Base-by-base conservation (phyloP, 2,888 invertebrate genomes). In the Sarcophaga subvicina region DNA sequence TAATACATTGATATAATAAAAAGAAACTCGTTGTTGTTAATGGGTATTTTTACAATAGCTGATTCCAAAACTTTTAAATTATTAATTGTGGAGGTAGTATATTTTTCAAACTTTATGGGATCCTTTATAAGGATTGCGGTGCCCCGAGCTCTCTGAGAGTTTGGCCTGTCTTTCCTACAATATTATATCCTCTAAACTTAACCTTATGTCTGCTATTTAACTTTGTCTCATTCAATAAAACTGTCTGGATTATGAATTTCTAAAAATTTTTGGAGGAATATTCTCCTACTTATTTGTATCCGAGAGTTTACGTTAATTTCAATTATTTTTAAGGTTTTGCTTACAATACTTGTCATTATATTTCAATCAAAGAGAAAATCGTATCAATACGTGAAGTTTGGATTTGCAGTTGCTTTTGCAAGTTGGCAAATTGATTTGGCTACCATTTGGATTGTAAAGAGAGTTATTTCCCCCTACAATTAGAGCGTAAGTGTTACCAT, bases 31-130 rank as follows among this genome's bases (percentile, higher is more conserved):
- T 70, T 70, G 12, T 37, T 45, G n/a, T 17, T n/a, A 4, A 69
- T 45, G 4, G 37, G 67, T 45, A 69, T 45, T 17, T 69, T 69
- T 14, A 69, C 14, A n/a, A 69, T 47, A 45, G 22, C 37, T 2
- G 67, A 45, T 69, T 69, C n/a, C 5, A 62, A 62, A 10, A 10
- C n/a, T n/a, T 62, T 62, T 10, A 62, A 62, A 62, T 20, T 62
- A 62, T 20, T 45, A 14, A 69, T 69, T 17, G 45, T 69, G 12
- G 11, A 54, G 54, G 49, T 70, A 3, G 20, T 70, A 37, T 70
- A 70, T 70, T 70, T n/a, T 54, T 22, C 12, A n/a, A 54, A 70
- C 54, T 70, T 70, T 49, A 70, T 70, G n/a, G 54, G n/a, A 17
- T 49, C 20, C 45, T 27, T 69, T 37, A 69, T 27, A 8, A 66